A percentile compares a stretch with the other conserved stretches of the same genome.
Conservation (phyloP, 2,113 vertebrate genomes). For the Pardalotus punctatus region DNA sequence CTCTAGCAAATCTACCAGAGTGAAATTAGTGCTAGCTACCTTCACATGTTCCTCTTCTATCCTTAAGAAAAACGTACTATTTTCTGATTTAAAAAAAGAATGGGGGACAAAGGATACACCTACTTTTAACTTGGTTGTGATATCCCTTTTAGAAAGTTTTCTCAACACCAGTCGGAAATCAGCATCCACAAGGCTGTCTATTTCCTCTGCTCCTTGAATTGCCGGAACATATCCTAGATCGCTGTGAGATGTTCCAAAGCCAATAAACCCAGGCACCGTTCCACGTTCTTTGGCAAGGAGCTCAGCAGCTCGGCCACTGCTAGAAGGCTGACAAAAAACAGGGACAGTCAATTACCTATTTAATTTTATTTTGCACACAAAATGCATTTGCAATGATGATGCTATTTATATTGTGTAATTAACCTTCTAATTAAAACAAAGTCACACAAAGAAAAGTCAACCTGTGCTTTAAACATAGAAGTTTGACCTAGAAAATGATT, state of each 20-base stretch:
- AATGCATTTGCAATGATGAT: background rate
- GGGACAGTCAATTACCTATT: background rate
- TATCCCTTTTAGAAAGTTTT: conserved; percentile 93
- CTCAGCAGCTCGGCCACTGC: conserved; percentile 92
- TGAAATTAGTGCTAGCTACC: background rate
- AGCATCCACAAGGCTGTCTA: conserved; percentile 93
- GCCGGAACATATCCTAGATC: conserved; percentile 94
- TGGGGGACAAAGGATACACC: background rate
- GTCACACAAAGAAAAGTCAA: background rate
- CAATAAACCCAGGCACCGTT: conserved; percentile 91
- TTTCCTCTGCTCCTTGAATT: conserved; percentile 92
- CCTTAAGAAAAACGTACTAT: background rate
- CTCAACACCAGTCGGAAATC: conserved; percentile 95
- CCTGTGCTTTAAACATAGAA: background rate
- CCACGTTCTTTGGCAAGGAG: conserved; percentile 90
- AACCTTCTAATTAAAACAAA: background rate
- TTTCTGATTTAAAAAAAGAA: background rate
- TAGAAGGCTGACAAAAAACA: conserved; percentile 84
- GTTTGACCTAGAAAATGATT: background rate
- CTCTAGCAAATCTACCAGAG: background rate
- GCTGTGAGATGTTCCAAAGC: conserved; percentile 84
- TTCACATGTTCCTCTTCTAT: background rate
- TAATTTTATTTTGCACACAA: background rate
- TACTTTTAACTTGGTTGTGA: conserved; percentile 92
- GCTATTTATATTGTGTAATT: background rate